A percentile compares a stretch with the other conserved stretches of the same genome.
These are phyloP conservation scores for Lathronympha strigana DNA, from an alignment of 2,888 invertebrate species.

Conservation along the genomic window DNA sequence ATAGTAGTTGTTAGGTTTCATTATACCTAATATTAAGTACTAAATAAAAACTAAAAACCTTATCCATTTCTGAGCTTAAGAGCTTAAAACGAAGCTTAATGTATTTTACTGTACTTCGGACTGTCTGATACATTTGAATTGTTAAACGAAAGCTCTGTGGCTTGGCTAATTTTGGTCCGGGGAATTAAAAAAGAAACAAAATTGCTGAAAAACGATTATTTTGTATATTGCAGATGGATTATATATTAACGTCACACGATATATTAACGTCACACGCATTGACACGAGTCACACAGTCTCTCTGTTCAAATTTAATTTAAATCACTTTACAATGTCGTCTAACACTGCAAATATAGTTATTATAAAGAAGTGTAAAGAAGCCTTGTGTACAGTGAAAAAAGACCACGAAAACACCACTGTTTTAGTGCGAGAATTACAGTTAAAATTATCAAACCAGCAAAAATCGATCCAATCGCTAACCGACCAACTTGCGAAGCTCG, in stretches of 20 bases:
- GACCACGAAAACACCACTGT: not conserved
- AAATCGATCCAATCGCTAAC: not conserved
- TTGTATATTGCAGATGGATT: no score
- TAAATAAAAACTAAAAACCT: not conserved
- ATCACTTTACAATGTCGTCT: not conserved
- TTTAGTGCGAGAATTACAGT: not conserved
- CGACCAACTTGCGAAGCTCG: conserved; percentile 12
- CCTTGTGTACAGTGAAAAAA: conserved; percentile 5
- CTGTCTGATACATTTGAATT: conserved; percentile 14
- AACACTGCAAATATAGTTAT: not conserved
- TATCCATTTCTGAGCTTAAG: not conserved
- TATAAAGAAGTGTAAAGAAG: conserved; percentile 1
- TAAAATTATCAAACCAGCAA: conserved; percentile 1
- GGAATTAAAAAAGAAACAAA: not conserved
- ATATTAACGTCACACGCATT: not conserved
- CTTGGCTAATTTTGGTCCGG: not conserved
- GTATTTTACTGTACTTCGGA: not conserved
- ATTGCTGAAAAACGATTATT: not conserved
- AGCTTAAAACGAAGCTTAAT: conserved; percentile 6
- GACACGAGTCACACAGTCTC: not conserved
- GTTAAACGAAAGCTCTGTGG: conserved; percentile 7
- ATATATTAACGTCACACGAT: no score
- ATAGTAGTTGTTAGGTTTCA: no score
- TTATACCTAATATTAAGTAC: not conserved
- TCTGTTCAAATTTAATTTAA: not conserved